Conservation (phyloP, 2,113 vertebrate genomes). For the Leucosticte australis region DNA sequence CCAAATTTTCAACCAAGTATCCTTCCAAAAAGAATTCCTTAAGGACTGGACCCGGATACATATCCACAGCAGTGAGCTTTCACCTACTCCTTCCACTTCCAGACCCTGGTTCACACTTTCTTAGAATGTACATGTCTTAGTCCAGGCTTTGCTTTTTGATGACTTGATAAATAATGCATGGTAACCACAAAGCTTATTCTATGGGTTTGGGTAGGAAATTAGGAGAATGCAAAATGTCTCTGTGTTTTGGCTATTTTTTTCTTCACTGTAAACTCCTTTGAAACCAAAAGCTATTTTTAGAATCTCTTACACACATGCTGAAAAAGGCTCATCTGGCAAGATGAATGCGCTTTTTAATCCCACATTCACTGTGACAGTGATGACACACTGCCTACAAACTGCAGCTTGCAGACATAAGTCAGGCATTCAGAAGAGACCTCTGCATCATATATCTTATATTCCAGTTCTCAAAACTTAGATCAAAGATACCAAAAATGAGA, state of each 20-base stretch:
- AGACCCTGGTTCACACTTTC: background rate
- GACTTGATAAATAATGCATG: background rate
- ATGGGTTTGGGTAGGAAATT: background rate
- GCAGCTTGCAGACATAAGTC: background rate
- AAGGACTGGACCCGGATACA: background rate
- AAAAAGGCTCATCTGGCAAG: background rate
- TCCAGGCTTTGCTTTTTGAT: background rate
- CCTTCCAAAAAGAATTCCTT: background rate
- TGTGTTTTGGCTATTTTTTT: background rate
- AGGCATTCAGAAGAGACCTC: background rate
- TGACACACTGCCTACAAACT: background rate
- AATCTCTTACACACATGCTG: background rate
- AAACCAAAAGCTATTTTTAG: background rate
- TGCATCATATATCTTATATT: background rate
- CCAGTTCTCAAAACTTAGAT: background rate
- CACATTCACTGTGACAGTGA: background rate
- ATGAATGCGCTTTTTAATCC: background rate
- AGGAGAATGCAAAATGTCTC: background rate
- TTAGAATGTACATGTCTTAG: background rate
- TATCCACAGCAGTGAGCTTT: background rate
- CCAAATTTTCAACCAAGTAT: background rate
- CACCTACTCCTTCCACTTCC: background rate
- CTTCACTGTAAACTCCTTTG: background rate
- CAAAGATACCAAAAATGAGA: background rate
- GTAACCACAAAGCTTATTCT: background rate